Conservation (phyloP, 2,113 vertebrate genomes). For the Reinhardtius hippoglossoides region DNA sequence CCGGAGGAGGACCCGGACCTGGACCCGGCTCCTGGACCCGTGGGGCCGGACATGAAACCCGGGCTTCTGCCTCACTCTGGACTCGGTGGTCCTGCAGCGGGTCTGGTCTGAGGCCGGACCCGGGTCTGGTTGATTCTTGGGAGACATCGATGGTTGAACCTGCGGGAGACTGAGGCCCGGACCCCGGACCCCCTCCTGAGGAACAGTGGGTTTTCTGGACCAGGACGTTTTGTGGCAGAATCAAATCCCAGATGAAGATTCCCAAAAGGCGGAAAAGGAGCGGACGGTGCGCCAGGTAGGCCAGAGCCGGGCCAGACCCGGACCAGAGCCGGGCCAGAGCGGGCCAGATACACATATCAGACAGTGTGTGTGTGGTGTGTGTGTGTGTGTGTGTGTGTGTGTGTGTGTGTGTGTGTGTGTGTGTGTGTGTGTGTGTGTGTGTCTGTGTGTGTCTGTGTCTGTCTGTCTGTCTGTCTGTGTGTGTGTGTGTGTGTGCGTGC, state of each 20-base stretch:
- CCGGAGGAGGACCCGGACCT: constrained; percentile 28
- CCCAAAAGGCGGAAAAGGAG: constrained; percentile 82
- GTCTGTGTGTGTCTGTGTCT: too few species aligned
- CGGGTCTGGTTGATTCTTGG: constrained; percentile 11
- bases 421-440: too few species aligned
- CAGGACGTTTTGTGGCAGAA: constrained; percentile 68
- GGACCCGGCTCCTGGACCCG: constrained; percentile 2
- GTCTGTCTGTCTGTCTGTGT: constrained; percentile 3
- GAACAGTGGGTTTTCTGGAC: constrained; percentile 75
- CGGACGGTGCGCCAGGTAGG: constrained; percentile 83
- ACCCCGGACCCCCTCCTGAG: constrained; percentile 45
- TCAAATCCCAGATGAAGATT: constrained; percentile 83
- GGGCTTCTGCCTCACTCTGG: background rate
- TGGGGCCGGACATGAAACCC: background rate
- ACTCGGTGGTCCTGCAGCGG: constrained; percentile 4
- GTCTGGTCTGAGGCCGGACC: constrained; percentile 2
- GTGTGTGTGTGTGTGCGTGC: constrained; percentile 8
- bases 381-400: too few species aligned
- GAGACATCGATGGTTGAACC: constrained; percentile 39
- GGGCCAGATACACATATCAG: constrained; percentile 4
- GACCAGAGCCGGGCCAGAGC: constrained; percentile 7
- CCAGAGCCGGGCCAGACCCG: constrained; percentile 41
- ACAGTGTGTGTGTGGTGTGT: constrained; percentile 4
- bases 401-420: too few species aligned
- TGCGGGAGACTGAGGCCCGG: constrained; percentile 48